Base-by-base conservation (phyloP, 2,113 vertebrate genomes). In the Pelecanus crispus region DNA sequence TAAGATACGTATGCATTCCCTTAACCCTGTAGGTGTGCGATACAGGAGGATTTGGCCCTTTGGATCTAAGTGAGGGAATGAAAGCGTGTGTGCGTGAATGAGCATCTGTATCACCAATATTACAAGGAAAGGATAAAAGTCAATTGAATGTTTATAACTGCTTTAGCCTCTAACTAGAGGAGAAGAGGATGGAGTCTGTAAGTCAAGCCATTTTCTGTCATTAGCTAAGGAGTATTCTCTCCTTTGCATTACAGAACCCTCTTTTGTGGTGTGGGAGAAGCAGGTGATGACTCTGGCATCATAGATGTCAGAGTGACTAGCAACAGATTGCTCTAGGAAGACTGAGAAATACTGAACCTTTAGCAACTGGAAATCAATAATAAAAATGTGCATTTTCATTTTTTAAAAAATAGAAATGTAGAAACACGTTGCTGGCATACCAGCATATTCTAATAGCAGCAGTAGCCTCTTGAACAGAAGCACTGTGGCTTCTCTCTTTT, bases 401-500 rank as follows among this genome's bases (percentile, higher is more conserved):
- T 53, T 22, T 3, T 19, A 74, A 45, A 85, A 82, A 70, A 16
- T 2, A 92, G 18, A 72, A 80, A 44, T 47, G 20, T 82, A 87
- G 71, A 75, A 96, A 77, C 17, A 20, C 7, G 2, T 81, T 77
- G 9, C 86, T 81, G 66, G 56, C 94, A 82, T 80, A 52, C 26
- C 22, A 70, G 77, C 67, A 75, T 77, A 91, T 66, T 81, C 72
- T 90, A 77, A 90, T 44, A 85, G 81, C 78, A 89, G 79, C 78
- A 62, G 58, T 38, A 87, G 52, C 81, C 58, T 71, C 95, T 94
- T 88, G 65, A 92, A 80, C 87, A 90, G 83, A 58, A 95, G 70
- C 74, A 77, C 78, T 49, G 31, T 94, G 83, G 61, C 68, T 94
- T 92, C 81, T 77, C 49, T 91, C 80, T 95, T 96, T 96, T 96